Evolutionary conservation across 2,888 invertebrate genomes (phyloP).

Genomic region (Chrysodeixis includens): DNA sequence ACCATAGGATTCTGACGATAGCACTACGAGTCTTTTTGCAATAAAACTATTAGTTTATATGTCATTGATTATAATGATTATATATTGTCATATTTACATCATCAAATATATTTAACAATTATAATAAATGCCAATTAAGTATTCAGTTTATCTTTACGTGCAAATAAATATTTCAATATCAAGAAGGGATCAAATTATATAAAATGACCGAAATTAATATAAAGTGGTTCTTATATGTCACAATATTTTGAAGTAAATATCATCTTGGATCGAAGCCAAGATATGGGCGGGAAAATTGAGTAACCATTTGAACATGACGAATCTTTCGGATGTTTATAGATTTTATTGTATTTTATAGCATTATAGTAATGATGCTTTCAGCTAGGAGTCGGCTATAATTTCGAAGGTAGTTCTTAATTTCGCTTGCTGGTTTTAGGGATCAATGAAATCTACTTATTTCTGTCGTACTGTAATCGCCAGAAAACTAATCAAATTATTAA

Average conservation of each 20-base stretch:
- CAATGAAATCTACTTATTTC: too few relatives aligned
- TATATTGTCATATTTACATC: not conserved
- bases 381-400: not conserved
- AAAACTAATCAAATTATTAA: too few relatives aligned
- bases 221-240: not conserved
- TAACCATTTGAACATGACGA: slow-evolving; percentile 63
- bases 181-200: not conserved
- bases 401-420: not conserved
- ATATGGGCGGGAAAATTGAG: slow-evolving; percentile 48
- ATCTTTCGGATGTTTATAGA: slow-evolving; percentile 27
- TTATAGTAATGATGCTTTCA: slow-evolving; percentile 10
- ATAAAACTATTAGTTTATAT: not conserved
- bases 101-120: not conserved
- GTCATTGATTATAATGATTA: not conserved
- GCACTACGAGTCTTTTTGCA: not conserved
- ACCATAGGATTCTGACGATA: too few relatives aligned
- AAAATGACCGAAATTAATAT: not conserved
- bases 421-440: too few relatives aligned
- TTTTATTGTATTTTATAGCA: not conserved
- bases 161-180: too few relatives aligned
- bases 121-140: not conserved
- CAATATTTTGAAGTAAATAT: slow-evolving; percentile 32
- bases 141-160: not conserved
- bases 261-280: slow-evolving; percentile 70
- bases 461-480: too few relatives aligned